phyloP scores from a whole-genome alignment of 2,113 vertebrate species.

The Podocnemis expansa region DNA sequence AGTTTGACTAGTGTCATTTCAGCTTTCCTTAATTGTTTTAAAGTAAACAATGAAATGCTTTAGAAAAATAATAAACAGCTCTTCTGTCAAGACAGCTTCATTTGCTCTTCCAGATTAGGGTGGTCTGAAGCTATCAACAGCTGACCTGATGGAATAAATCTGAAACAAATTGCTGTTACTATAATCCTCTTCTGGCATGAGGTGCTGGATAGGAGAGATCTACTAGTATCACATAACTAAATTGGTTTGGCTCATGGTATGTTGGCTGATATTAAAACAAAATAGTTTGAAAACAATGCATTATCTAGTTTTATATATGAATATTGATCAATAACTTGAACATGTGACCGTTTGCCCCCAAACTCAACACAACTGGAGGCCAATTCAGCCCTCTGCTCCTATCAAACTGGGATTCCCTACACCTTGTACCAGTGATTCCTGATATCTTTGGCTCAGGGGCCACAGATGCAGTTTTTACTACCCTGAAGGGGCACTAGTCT shows the following conservation, averaged over 20 bases:
- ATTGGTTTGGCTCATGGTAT: slow-evolving; percentile 12
- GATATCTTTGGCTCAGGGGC: too few species aligned
- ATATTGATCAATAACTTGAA: background rate
- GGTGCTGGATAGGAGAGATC: slow-evolving; percentile 48
- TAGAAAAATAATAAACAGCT: slow-evolving; percentile 68
- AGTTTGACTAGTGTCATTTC: slow-evolving; percentile 12
- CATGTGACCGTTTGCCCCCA: background rate
- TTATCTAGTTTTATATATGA: background rate
- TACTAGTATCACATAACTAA: slow-evolving; percentile 44
- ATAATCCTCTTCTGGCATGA: slow-evolving; percentile 73
- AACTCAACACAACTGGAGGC: background rate
- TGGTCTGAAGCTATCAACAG: slow-evolving; percentile 74
- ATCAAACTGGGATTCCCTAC: background rate
- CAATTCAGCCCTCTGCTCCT: background rate
- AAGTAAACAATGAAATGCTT: slow-evolving; percentile 61
- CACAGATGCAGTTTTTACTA: too few species aligned
- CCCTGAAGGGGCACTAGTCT: too few species aligned
- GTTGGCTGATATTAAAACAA: background rate
- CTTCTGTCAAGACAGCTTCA: slow-evolving; percentile 68
- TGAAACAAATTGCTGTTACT: slow-evolving; percentile 80
- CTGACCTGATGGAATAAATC: slow-evolving; percentile 80
- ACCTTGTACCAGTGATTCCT: too few species aligned
- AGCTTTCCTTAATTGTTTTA: slow-evolving; percentile 22
- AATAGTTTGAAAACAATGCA: background rate
- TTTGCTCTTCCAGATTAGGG: slow-evolving; percentile 75